Evolutionary conservation across 2,797 vertebrate genomes (phyloP).

Genomic region (Synaphobranchus kaupii): DNA sequence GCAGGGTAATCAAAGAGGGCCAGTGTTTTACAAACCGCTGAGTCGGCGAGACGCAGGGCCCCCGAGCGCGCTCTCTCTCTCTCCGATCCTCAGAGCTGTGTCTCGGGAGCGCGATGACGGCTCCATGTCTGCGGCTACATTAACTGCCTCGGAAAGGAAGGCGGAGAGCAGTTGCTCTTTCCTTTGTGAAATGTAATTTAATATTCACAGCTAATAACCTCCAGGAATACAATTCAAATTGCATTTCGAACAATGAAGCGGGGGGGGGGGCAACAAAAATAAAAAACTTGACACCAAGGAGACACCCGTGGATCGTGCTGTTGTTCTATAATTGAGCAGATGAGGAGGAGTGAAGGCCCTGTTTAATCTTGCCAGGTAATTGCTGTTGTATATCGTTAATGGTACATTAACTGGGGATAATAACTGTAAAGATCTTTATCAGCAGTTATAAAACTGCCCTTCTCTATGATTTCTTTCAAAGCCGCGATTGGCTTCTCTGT

Average conservation of each 20-base stretch:
- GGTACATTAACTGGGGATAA: conserved; percentile 20
- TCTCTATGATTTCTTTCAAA: neutral
- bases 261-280: too few relatives aligned
- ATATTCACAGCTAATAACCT: conserved; percentile 35
- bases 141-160: neutral
- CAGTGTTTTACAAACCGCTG: conserved; percentile 28
- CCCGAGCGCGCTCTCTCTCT: neutral
- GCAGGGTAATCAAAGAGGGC: conserved; percentile 31
- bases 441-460: neutral
- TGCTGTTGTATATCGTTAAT: conserved; percentile 18
- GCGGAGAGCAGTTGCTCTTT: conserved; percentile 12
- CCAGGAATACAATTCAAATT: conserved; percentile 31
- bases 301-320: conserved; percentile 15
- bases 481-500: neutral
- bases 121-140: conserved; percentile 20
- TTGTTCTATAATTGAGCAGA: conserved; percentile 1
- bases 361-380: conserved; percentile 23
- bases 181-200: conserved; percentile 29
- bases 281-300: conserved; percentile 13
- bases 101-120: neutral
- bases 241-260: conserved; percentile 21
- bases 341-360: neutral
- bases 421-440: conserved; percentile 16
- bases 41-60: conserved; percentile 26
- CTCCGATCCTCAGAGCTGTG: neutral